Conservation (phyloP, 2,113 vertebrate genomes). For the Sula dactylatra region DNA sequence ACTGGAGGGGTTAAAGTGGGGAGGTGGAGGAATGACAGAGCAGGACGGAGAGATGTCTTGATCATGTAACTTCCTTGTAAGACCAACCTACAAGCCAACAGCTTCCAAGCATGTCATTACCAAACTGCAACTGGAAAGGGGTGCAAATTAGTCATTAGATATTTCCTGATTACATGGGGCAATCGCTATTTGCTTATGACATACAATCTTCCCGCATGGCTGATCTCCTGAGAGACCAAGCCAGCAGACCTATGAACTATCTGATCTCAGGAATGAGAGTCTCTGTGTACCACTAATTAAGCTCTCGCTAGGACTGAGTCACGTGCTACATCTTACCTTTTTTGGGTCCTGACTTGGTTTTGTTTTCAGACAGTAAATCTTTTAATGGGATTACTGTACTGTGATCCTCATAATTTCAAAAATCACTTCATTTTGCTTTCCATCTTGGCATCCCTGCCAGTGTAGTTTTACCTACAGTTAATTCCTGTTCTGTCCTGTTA, state of each 20-base stretch:
- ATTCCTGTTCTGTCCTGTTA: not conserved
- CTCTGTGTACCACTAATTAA: not conserved
- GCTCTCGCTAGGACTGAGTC: not conserved
- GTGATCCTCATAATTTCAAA: not conserved
- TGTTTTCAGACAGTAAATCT: not conserved
- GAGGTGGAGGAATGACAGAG: not conserved
- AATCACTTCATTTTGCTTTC: not conserved
- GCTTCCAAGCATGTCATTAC: not conserved
- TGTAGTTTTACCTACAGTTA: not conserved
- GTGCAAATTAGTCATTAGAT: not conserved
- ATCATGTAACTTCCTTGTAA: not conserved
- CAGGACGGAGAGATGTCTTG: not conserved
- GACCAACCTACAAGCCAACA: not conserved
- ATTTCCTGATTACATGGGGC: not conserved
- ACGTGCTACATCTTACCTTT: not conserved
- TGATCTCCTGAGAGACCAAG: not conserved
- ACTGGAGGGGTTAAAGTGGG: not conserved
- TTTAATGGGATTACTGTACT: not conserved
- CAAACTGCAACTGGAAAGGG: not conserved
- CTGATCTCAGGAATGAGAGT: not conserved
- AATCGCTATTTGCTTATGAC: not conserved
- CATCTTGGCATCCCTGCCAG: not conserved
- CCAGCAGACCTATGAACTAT: not conserved
- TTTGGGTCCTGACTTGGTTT: not conserved
- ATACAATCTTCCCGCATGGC: rapidly evolving